Percentiles rank a stretch among this genome's conserved stretches.
phyloP scores from a whole-genome alignment of 2,888 invertebrate genomes.

The Cylloceria caligata region DNA sequence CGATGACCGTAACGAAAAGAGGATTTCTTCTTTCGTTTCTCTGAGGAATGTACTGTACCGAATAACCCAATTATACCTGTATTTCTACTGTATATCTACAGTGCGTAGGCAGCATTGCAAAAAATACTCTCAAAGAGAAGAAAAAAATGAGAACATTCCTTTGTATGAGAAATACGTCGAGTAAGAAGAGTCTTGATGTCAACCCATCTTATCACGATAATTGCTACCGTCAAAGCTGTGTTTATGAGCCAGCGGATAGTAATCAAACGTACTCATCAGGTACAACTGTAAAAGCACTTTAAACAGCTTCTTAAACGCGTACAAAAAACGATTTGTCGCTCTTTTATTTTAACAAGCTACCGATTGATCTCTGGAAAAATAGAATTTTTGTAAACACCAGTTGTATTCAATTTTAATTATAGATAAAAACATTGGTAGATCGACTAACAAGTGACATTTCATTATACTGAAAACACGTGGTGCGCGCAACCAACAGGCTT shows the following conservation, averaged over 20 bases:
- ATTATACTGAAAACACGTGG: not conserved
- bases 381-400: not conserved
- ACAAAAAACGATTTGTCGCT: not conserved
- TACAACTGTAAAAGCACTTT: not conserved
- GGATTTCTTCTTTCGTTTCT: conserved; percentile 72
- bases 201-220: conserved; percentile 14
- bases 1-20: conserved; percentile 70
- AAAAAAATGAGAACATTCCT: conserved; percentile 25
- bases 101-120: not conserved
- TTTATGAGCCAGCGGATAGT: not conserved
- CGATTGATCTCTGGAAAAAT: not conserved
- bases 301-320: not conserved
- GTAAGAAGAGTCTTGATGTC: not conserved
- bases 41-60: conserved; percentile 69
- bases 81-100: conserved; percentile 58
- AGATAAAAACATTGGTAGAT: not conserved
- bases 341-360: not conserved
- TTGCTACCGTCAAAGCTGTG: conserved; percentile 2
- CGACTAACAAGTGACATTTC: not conserved
- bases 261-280: not conserved
- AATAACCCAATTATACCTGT: conserved; percentile 70
- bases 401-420: not conserved
- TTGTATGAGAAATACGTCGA: conserved; percentile 5
- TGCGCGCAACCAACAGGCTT: too few species aligned
- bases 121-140: conserved; percentile 27